Evolutionary conservation across 37 sponge, comb jelly and placozoan genomes (phyloP), one percentile per base, ranked within the genome.

Genomic region (Lycopodina hypogea): DNA sequence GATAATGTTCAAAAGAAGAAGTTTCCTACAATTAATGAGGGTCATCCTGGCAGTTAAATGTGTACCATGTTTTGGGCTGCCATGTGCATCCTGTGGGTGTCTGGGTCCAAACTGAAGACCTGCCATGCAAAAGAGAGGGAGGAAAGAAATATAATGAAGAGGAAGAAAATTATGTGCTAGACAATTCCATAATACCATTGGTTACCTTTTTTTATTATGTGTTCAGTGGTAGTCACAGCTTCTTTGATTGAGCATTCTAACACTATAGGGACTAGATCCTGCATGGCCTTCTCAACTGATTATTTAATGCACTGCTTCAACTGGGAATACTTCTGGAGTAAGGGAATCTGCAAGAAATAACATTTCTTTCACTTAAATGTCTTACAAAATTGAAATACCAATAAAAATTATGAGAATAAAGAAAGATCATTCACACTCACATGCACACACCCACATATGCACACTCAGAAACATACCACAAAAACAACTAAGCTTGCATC

Each of bases 21-120:
- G 94, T 55, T 99, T 96, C 35, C 99, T 57, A 36, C 95, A 96
- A 26, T 95, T 96, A 72, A 99, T 99, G 77, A 99, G 88, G 2
- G 95, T 95, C 93, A 96, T 96, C n/a, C 97, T 96, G 32, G 99
- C 97, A 0, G 99, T 92, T 42, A 99, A 80, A 89, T 96, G 82
- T 7, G 90, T 26, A 99, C 93, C 95, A 99, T 99, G 91, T 93
- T 85, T 34, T 96, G 92, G 4, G 97, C 96, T 18, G 96, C 97
- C 59, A 81, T 60, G 59, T 93, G 81, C 93, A 99, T 89, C 42
- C 87, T 74, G 38, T 74, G 76, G 80, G 89, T 96, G 53, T 99
- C 99, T 15, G 90, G 95, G 75, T 99, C 95, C 66, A 99, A 83
- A 15, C 97, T 83, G 64, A 99, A 99, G 80, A 96, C 99, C 97